Conservation (phyloP, 2,888 invertebrate genomes). For the Andrena chrysosceles region DNA sequence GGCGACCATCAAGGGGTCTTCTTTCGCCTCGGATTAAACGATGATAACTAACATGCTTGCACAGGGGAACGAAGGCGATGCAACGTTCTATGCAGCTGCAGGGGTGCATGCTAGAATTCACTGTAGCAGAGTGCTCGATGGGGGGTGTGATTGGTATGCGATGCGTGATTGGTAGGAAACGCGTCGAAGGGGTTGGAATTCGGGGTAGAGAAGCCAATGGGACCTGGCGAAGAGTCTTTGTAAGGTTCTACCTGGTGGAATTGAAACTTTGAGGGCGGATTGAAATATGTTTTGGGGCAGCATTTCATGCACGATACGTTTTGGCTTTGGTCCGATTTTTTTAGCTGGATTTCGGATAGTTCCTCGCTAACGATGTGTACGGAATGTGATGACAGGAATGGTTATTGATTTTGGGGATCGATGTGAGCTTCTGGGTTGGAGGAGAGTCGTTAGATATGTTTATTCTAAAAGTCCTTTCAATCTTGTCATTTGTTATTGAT, state of each 20-base stretch:
- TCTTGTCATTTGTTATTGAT: too few relatives aligned
- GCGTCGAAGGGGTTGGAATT: neutral
- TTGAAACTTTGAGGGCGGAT: too few relatives aligned
- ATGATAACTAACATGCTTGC: conserved; percentile 18
- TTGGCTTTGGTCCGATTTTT: too few relatives aligned
- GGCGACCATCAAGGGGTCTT: neutral
- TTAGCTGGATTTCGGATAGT: too few relatives aligned
- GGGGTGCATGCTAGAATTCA: neutral
- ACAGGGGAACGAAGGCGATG: neutral
- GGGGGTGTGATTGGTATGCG: neutral
- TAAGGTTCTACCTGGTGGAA: neutral
- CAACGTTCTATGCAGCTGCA: neutral
- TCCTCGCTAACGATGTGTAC: too few relatives aligned
- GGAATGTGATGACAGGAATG: too few relatives aligned
- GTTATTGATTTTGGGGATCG: too few relatives aligned
- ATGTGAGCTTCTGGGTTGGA: too few relatives aligned
- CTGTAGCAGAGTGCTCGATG: neutral
- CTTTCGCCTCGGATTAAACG: conserved; percentile 17
- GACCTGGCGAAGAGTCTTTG: neutral
- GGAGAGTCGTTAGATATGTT: too few relatives aligned
- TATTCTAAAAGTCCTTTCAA: too few relatives aligned
- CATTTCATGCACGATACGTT: too few relatives aligned
- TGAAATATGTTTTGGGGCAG: too few relatives aligned
- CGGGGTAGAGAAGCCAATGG: conserved; percentile 11
- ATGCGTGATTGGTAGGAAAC: neutral